Conservation (phyloP, 2,888 invertebrate genomes). For the Ichneumoninae sp. region DNA sequence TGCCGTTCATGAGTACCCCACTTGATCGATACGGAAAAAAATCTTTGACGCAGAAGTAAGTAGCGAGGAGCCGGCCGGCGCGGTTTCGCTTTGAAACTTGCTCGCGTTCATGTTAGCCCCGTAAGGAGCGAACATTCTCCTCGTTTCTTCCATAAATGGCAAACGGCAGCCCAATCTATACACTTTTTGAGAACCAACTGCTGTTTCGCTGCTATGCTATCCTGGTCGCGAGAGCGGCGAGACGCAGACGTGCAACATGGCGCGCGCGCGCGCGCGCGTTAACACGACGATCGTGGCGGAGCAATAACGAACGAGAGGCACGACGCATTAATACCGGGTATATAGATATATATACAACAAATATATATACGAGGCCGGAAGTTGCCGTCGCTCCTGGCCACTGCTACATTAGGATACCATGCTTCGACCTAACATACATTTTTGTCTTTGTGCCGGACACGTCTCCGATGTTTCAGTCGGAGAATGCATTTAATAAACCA, state of each 20-base stretch:
- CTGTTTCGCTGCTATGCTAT: slow-evolving; percentile 68
- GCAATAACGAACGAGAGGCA: not conserved
- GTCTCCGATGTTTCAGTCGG: too few relatives aligned
- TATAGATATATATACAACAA: too few relatives aligned
- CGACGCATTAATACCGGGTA: slow-evolving; percentile 22
- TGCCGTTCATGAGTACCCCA: not conserved
- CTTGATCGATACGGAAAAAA: slow-evolving; percentile 21
- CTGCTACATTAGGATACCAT: slow-evolving; percentile 51
- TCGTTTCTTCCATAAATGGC: slow-evolving; percentile 82
- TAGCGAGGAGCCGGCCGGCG: not conserved
- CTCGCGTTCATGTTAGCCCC: slow-evolving; percentile 74
- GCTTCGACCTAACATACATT: slow-evolving; percentile 4
- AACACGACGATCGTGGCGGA: slow-evolving; percentile 47
- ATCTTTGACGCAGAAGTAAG: not conserved
- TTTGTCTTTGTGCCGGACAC: too few relatives aligned
- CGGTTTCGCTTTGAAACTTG: slow-evolving; percentile 50
- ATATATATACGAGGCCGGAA: slow-evolving; percentile 71
- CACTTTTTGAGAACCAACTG: not conserved
- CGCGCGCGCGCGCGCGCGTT: slow-evolving; percentile 71
- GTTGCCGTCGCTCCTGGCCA: slow-evolving; percentile 71
- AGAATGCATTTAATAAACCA: too few relatives aligned
- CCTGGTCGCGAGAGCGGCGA: slow-evolving; percentile 80
- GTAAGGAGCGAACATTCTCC: slow-evolving; percentile 79
- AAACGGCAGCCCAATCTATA: slow-evolving; percentile 53
- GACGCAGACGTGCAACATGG: slow-evolving; percentile 84